These are phyloP conservation scores for Andrena dorsata DNA, from an alignment of 2,888 invertebrate species.

Conservation along the genomic window DNA sequence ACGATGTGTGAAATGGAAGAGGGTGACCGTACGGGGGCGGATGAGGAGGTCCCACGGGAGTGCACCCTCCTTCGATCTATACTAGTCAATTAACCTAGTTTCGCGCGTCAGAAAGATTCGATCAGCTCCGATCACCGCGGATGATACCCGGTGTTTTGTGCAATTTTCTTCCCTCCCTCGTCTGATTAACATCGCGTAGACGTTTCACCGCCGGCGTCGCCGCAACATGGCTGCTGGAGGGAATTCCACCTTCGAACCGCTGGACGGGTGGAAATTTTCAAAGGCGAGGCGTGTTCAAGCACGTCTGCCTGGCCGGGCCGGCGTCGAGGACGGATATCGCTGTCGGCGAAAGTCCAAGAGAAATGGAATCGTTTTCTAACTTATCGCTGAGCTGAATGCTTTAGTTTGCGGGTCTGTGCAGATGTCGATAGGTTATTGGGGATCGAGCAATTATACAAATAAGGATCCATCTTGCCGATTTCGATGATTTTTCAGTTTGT, in stretches of 20 bases:
- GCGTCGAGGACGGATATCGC: too few species aligned
- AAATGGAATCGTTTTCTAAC: too few species aligned
- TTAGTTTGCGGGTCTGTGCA: too few species aligned
- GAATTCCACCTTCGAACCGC: neutral
- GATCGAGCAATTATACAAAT: too few species aligned
- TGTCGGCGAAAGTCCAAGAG: too few species aligned
- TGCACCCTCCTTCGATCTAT: constrained; percentile 65
- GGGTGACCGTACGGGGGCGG: constrained; percentile 28
- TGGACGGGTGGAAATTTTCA: neutral
- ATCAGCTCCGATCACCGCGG: constrained; percentile 49
- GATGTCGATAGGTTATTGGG: too few species aligned
- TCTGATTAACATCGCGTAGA: constrained; percentile 20
- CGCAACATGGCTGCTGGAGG: neutral
- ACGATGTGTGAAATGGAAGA: constrained; percentile 65
- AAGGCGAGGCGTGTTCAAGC: too few species aligned
- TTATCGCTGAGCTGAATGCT: too few species aligned
- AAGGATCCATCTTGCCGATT: too few species aligned
- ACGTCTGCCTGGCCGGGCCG: too few species aligned
- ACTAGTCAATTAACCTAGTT: constrained; percentile 79
- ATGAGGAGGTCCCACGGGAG: constrained; percentile 66
- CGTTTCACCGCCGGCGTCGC: constrained; percentile 32
- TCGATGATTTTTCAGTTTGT: too few species aligned
- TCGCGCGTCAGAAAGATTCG: constrained; percentile 59
- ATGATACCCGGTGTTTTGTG: constrained; percentile 39
- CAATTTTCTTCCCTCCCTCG: constrained; percentile 3